These are phyloP conservation scores for Sebastes kiyomatsui DNA, from an alignment of 2,797 vertebrate genomes.

Conservation along the genomic window DNA sequence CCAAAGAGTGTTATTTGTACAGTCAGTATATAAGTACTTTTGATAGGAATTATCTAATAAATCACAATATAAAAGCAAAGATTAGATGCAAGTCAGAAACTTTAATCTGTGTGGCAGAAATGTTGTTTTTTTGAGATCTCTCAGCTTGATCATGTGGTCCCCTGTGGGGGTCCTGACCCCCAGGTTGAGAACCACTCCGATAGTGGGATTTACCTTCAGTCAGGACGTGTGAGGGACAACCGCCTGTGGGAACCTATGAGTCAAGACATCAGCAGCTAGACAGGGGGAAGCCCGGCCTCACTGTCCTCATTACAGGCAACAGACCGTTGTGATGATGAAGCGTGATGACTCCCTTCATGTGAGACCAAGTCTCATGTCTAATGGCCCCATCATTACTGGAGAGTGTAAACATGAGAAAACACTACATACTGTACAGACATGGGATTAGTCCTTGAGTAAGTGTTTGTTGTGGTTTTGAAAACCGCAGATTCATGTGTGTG, in stretches of 20 bases:
- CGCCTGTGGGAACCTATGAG: constrained; percentile 36
- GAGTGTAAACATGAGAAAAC: constrained; percentile 72
- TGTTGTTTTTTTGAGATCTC: neutral
- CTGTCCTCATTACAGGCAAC: constrained; percentile 58
- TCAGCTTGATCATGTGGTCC: neutral
- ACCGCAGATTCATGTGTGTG: constrained; percentile 45
- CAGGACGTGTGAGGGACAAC: constrained; percentile 18
- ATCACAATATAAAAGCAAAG: neutral
- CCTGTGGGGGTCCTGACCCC: neutral
- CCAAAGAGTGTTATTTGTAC: neutral
- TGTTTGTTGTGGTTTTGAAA: constrained; percentile 72
- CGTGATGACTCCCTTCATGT: constrained; percentile 70
- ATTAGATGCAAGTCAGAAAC: neutral
- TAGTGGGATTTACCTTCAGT: constrained; percentile 22
- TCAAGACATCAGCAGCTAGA: constrained; percentile 41
- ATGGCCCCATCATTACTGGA: constrained; percentile 63
- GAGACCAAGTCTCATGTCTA: constrained; percentile 63
- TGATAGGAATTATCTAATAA: neutral
- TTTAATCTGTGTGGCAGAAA: neutral
- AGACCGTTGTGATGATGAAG: constrained; percentile 54
- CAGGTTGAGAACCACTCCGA: neutral
- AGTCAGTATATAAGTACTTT: neutral
- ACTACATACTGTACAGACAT: constrained; percentile 52
- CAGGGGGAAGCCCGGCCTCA: constrained; percentile 58
- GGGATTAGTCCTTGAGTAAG: constrained; percentile 45